These are phyloP conservation scores for Poecilia latipinna DNA, from an alignment of 2,113 vertebrate genomes.

Conservation along the genomic window DNA sequence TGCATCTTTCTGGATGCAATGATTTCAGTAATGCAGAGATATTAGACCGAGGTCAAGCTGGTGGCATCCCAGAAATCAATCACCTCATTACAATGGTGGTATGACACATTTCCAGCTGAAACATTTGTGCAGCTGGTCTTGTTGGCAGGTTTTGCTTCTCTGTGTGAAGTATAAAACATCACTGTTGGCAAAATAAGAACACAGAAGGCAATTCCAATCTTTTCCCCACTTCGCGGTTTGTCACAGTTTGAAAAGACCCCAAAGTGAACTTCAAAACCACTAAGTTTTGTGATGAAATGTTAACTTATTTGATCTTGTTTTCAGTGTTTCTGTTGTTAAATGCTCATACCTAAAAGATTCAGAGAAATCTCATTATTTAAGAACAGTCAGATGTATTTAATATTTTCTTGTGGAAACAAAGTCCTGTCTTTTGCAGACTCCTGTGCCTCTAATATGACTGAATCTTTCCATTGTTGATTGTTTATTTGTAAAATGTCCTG, in stretches of 20 bases:
- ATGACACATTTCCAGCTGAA: conserved; percentile 43
- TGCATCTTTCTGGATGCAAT: conserved; percentile 38
- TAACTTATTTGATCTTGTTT: conserved; percentile 18
- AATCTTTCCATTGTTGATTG: conserved; percentile 53
- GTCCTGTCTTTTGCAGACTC: neutral
- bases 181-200: conserved; percentile 21
- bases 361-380: neutral
- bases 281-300: conserved; percentile 23
- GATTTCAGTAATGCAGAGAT: conserved; percentile 31
- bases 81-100: conserved; percentile 24
- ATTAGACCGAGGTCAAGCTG: conserved; percentile 41
- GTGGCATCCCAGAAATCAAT: conserved; percentile 48
- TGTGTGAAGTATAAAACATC: conserved; percentile 29
- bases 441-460: conserved; percentile 18
- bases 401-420: conserved; percentile 2
- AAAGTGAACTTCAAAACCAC: conserved; percentile 14
- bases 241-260: conserved; percentile 22
- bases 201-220: neutral
- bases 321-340: conserved; percentile 11
- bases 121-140: conserved; percentile 62
- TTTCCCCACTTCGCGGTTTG: conserved; percentile 1
- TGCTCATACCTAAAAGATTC: neutral
- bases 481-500: conserved; percentile 58
- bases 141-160: conserved; percentile 44
- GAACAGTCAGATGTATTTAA: conserved; percentile 9